phyloP scores from a whole-genome alignment of 2,888 invertebrate genomes.

The Bruchidius siliquastri region DNA sequence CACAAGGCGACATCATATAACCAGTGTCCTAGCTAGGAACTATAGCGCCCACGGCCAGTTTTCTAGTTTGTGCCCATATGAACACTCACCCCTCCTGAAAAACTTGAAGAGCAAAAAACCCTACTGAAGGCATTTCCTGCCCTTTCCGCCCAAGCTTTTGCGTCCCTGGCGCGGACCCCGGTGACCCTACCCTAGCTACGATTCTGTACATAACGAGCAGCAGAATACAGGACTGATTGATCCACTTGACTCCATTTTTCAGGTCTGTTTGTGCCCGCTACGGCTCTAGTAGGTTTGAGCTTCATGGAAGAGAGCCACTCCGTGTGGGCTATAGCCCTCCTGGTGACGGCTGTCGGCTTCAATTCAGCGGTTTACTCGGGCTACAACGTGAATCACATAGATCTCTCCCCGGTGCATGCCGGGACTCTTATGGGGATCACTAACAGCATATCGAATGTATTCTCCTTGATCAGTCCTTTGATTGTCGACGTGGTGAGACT shows the following conservation, averaged over 20 bases:
- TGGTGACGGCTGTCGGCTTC: slow-evolving; percentile 69
- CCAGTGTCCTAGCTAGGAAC: too few relatives aligned
- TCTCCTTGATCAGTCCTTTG: slow-evolving; percentile 71
- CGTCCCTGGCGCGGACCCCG: too few relatives aligned
- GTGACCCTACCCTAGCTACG: too few relatives aligned
- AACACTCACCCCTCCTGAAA: too few relatives aligned
- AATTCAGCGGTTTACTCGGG: slow-evolving; percentile 73
- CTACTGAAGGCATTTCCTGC: too few relatives aligned
- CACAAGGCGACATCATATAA: too few relatives aligned
- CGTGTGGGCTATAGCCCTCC: slow-evolving; percentile 60
- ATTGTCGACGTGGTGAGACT: slow-evolving; percentile 57
- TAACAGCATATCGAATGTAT: slow-evolving; percentile 66
- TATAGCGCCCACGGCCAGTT: too few relatives aligned
- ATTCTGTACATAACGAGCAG: too few relatives aligned
- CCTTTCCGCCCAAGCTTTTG: too few relatives aligned
- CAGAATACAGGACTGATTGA: too few relatives aligned
- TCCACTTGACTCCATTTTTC: slow-evolving; percentile 40
- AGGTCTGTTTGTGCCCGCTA: slow-evolving; percentile 55
- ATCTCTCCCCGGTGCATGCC: slow-evolving; percentile 76
- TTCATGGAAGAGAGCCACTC: slow-evolving; percentile 49
- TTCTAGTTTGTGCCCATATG: too few relatives aligned
- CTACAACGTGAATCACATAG: slow-evolving; percentile 72
- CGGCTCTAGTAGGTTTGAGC: slow-evolving; percentile 59
- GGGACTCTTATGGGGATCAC: slow-evolving; percentile 79
- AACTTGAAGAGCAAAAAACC: too few relatives aligned